Evolutionary conservation across 2,888 invertebrate genomes (phyloP).

Genomic region (Cabera pusaria): DNA sequence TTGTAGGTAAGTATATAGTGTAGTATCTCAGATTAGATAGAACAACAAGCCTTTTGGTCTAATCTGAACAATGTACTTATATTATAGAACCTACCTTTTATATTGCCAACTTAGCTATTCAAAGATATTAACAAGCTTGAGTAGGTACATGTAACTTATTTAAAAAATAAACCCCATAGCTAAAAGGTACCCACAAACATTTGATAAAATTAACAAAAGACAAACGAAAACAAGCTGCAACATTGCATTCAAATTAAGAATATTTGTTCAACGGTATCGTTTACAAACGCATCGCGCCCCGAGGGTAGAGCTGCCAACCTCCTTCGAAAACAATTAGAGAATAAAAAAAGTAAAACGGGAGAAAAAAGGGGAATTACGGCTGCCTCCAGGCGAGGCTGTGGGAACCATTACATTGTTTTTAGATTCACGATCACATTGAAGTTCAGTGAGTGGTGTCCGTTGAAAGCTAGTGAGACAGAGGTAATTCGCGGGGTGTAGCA

Average conservation of each 20-base stretch:
- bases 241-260: constrained; percentile 41
- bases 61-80: no score
- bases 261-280: constrained; percentile 52
- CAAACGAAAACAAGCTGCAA: constrained; percentile 40
- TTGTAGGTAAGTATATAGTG: no score
- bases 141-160: no score
- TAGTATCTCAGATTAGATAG: no score
- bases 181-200: no score
- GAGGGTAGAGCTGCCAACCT: constrained; percentile 66
- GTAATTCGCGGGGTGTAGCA: constrained; percentile 37
- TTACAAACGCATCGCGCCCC: constrained; percentile 47
- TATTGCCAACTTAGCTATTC: no score
- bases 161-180: no score
- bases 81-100: no score
- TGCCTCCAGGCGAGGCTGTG: constrained; percentile 66
- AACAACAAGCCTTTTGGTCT: no score
- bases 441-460: constrained; percentile 44
- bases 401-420: constrained; percentile 66
- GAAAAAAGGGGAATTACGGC: constrained; percentile 42
- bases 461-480: constrained; percentile 37
- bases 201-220: no score
- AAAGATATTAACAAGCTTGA: no score
- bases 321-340: constrained; percentile 74
- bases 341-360: constrained; percentile 53
- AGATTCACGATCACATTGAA: constrained; percentile 46